Evolutionary conservation across 2,113 vertebrate species (phyloP).

Genomic region (Felis chaus): DNA sequence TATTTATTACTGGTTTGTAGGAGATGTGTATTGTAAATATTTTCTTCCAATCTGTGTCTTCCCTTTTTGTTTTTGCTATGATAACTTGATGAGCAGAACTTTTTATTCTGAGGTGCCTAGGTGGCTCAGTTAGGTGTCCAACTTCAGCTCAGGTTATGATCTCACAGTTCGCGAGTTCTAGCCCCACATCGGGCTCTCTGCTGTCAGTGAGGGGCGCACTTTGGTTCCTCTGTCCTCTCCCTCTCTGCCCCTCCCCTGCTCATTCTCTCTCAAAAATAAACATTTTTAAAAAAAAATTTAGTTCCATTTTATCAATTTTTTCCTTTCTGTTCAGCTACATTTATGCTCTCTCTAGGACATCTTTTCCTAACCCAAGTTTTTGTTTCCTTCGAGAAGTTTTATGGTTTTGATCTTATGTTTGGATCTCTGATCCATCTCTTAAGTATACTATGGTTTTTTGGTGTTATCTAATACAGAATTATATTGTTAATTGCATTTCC

Average conservation of each 20-base stretch:
- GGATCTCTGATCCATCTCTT: background rate
- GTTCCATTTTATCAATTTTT: constrained; percentile 13
- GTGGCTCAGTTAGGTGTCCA: too few species aligned
- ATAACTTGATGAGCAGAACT: background rate
- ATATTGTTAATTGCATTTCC: constrained; percentile 11
- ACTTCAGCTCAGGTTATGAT: too few species aligned
- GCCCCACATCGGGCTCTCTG: too few species aligned
- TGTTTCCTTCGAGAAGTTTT: constrained; percentile 24
- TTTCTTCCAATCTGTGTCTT: background rate
- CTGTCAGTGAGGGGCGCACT: too few species aligned
- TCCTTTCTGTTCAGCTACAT: background rate
- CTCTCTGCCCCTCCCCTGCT: too few species aligned
- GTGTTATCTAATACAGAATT: background rate
- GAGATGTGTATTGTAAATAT: background rate
- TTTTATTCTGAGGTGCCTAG: background rate
- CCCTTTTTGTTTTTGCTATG: background rate
- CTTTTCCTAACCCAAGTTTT: background rate
- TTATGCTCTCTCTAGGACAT: background rate
- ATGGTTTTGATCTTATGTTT: constrained; percentile 33
- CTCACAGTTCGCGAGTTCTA: too few species aligned
- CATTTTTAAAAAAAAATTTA: background rate
- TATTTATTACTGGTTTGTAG: constrained; percentile 4
- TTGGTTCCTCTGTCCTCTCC: too few species aligned
- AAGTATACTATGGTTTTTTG: background rate
- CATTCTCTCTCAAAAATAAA: too few species aligned